These are phyloP conservation scores for Corticium candelabrum DNA, from an alignment of 37 sponge, comb jelly and placozoan genomes.

Conservation along the genomic window DNA sequence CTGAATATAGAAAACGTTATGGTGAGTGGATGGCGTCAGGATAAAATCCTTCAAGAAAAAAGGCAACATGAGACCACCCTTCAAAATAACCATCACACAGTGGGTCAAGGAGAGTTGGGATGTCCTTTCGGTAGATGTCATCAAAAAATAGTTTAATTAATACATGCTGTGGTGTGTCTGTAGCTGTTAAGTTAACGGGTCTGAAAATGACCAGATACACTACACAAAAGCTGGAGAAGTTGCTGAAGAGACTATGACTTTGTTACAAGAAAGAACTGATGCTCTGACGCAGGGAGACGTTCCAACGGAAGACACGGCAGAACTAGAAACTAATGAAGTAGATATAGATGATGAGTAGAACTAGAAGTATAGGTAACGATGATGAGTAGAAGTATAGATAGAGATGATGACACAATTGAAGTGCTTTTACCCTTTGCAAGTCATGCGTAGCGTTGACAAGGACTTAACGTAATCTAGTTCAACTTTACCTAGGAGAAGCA, in stretches of 20 bases:
- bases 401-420: too few relatives aligned
- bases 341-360: background rate
- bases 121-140: slow-evolving; percentile 13
- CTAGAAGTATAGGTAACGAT: too few relatives aligned
- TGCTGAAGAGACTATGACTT: slow-evolving; percentile 12
- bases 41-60: slow-evolving; percentile 30
- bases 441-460: too few relatives aligned
- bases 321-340: slow-evolving; percentile 11
- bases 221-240: slow-evolving; percentile 32
- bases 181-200: slow-evolving; percentile 16
- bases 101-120: slow-evolving; percentile 50
- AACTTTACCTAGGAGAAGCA: too few relatives aligned
- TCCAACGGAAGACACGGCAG: background rate
- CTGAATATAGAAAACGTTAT: slow-evolving; percentile 14
- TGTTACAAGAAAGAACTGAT: background rate
- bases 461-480: too few relatives aligned
- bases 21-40: slow-evolving; percentile 45
- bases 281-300: background rate
- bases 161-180: slow-evolving; percentile 37
- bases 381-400: too few relatives aligned
- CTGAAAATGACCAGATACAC: slow-evolving; percentile 27
- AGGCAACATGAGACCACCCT: slow-evolving; percentile 43
- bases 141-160: slow-evolving; percentile 23
- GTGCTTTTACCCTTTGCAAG: too few relatives aligned
- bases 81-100: slow-evolving; percentile 10